Percentiles rank a stretch among this genome's conserved stretches.
phyloP scores from a whole-genome alignment of 2,113 vertebrate genomes.

The Nycticryphes semicollaris region DNA sequence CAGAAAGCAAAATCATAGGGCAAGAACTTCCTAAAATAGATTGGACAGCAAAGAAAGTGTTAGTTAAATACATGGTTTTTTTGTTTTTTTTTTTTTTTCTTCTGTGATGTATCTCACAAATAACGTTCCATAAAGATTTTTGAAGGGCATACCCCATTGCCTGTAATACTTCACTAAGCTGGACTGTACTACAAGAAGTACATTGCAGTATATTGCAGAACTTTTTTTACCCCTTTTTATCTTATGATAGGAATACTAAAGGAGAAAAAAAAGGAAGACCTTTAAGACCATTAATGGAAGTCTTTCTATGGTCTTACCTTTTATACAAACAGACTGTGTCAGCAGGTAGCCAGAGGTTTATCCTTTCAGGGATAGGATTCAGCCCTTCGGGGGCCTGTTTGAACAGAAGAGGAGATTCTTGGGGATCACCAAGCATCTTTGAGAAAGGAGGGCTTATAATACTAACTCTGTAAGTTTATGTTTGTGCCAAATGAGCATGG shows the following conservation, averaged over 20 bases:
- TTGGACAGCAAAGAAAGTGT: background rate
- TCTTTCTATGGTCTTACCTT: background rate
- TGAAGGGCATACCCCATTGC: background rate
- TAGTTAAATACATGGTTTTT: background rate
- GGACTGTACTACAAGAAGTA: background rate
- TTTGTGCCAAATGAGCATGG: background rate
- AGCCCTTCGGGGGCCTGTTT: background rate
- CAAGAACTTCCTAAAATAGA: background rate
- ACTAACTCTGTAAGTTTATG: background rate
- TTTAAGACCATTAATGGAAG: background rate
- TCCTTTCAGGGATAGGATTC: background rate
- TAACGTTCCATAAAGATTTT: background rate
- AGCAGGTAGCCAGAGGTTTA: background rate
- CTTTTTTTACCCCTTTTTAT: background rate
- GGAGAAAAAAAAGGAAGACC: background rate
- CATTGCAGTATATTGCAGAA: background rate
- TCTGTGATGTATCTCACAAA: background rate
- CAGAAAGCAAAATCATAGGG: background rate
- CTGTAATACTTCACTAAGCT: background rate
- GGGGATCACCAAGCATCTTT: background rate
- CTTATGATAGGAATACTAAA: background rate
- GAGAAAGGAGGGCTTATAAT: background rate
- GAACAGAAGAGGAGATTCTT: background rate
- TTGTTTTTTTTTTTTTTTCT: background rate
- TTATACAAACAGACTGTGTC: background rate